phyloP scores from a whole-genome alignment of 1,140 invertebrate species.

The Nasonia longicornis region DNA sequence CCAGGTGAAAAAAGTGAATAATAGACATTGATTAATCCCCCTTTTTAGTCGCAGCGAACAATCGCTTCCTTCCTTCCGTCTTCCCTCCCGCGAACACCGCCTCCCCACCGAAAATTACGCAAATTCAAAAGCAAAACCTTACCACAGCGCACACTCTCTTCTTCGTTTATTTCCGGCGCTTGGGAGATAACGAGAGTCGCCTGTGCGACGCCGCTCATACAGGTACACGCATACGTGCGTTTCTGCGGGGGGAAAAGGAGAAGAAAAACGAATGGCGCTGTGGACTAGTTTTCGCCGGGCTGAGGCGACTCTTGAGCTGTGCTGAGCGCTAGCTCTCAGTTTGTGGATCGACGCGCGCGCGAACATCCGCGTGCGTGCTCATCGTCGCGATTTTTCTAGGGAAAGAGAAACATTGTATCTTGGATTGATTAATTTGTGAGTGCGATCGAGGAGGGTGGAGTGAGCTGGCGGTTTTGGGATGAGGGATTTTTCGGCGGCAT shows the following conservation, averaged over 20 bases:
- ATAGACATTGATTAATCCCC: neutral
- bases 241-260: conserved; percentile 8
- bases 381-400: neutral
- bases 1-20: conserved; percentile 12
- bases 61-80: neutral
- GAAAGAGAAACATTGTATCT: too few species aligned
- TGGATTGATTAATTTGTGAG: neutral
- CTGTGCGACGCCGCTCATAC: neutral
- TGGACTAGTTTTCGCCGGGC: conserved; percentile 40
- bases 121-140: too few species aligned
- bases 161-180: neutral
- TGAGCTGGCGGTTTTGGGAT: neutral
- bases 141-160: neutral
- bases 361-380: neutral
- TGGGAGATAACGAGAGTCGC: conserved; percentile 35
- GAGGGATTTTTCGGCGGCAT: conserved; percentile 10
- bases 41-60: neutral
- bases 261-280: conserved; percentile 19
- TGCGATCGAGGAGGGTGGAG: neutral
- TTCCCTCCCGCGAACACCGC: neutral
- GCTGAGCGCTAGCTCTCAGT: conserved; percentile 14
- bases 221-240: neutral
- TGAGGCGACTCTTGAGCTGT: neutral
- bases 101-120: too few species aligned
- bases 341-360: neutral